A percentile compares a stretch with the other conserved stretches of the same genome.
Evolutionary conservation across 1,140 invertebrate genomes (phyloP).

Genomic region (Caenorhabditis inopinata): DNA sequence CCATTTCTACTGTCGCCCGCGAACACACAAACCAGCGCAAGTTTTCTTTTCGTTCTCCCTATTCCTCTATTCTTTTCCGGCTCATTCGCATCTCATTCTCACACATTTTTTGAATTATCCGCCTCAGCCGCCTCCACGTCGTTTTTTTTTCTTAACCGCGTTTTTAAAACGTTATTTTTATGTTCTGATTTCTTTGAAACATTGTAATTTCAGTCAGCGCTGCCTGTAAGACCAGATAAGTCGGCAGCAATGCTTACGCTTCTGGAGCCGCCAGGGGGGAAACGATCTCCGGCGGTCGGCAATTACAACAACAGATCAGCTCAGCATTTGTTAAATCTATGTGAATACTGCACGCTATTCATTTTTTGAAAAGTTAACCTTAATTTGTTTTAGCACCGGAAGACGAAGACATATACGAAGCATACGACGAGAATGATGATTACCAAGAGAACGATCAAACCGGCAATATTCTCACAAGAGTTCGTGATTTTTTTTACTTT

Average conservation of each 20-base stretch:
- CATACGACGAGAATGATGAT: slow-evolving; percentile 16
- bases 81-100: slow-evolving; percentile 5
- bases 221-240: slow-evolving; percentile 25
- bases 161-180: neutral
- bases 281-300: slow-evolving; percentile 34
- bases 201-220: slow-evolving; percentile 8
- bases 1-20: slow-evolving; percentile 19
- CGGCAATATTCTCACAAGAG: neutral
- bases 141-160: neutral
- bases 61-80: neutral
- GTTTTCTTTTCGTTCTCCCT: neutral
- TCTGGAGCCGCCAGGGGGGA: slow-evolving; percentile 46
- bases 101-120: slow-evolving; percentile 17
- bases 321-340: slow-evolving; percentile 47
- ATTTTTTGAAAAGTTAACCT: neutral
- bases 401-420: slow-evolving; percentile 34
- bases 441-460: neutral
- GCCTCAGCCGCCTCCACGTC: neutral
- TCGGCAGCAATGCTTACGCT: slow-evolving; percentile 46
- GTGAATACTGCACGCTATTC: neutral
- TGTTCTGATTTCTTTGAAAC: neutral
- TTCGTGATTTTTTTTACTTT: neutral
- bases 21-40: slow-evolving; percentile 19
- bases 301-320: slow-evolving; percentile 43
- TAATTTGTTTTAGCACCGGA: slow-evolving; percentile 32